Evolutionary conservation across 2,797 vertebrate genomes (phyloP).

Genomic region (Philypnodon macrostomus): DNA sequence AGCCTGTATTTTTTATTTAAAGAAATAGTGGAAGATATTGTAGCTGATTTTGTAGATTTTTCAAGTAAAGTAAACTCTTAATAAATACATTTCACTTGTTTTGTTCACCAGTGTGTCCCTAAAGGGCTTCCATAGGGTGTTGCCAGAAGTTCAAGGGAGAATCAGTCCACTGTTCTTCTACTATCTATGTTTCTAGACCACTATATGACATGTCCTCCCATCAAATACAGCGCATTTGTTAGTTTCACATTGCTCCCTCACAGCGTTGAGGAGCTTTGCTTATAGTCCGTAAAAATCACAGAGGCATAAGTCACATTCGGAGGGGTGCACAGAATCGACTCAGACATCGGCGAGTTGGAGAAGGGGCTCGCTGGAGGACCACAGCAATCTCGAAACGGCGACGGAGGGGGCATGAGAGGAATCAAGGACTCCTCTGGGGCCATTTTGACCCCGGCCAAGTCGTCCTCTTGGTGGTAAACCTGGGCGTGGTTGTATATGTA

Average conservation of each 20-base stretch:
- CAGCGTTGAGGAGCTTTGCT: conserved; percentile 95
- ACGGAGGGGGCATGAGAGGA: conserved; percentile 89
- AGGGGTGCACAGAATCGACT: conserved; percentile 89
- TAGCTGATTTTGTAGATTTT: too few relatives aligned
- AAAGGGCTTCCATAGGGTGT: too few relatives aligned
- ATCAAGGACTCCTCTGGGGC: conserved; percentile 83
- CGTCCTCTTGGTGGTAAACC: conserved; percentile 80
- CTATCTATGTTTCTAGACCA: conserved; percentile 5
- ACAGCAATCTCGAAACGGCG: conserved; percentile 90
- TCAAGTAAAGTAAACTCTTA: too few relatives aligned
- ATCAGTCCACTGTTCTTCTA: neutral
- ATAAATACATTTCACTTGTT: too few relatives aligned
- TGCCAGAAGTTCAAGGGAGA: too few relatives aligned
- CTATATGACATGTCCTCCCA: conserved; percentile 13
- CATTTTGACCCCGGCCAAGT: conserved; percentile 76
- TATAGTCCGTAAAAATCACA: conserved; percentile 90
- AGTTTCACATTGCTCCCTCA: conserved; percentile 60
- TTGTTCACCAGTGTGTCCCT: too few relatives aligned
- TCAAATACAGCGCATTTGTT: conserved; percentile 28
- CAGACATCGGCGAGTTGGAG: conserved; percentile 89
- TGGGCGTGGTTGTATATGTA: conserved; percentile 87
- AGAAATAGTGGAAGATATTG: too few relatives aligned
- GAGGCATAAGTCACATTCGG: conserved; percentile 86
- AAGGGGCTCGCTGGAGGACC: conserved; percentile 82
- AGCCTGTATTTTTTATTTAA: too few relatives aligned